These are phyloP conservation scores for Dascyllus trimaculatus DNA, from an alignment of 2,113 vertebrate species.

Conservation along the genomic window DNA sequence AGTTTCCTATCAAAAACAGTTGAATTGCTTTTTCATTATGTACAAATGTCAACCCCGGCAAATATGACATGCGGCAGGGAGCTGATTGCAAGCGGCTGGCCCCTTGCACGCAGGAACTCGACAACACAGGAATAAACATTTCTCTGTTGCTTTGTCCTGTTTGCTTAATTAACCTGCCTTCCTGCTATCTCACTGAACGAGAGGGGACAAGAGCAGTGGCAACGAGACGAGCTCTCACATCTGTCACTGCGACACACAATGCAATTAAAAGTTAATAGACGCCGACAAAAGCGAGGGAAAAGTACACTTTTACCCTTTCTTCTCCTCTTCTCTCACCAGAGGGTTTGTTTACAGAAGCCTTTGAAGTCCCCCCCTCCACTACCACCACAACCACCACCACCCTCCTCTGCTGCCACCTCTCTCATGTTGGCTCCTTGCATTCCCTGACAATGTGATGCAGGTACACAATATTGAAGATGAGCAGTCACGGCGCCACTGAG, in stretches of 20 bases:
- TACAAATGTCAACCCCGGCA: conserved; percentile 48
- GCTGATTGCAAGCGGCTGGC: conserved; percentile 59
- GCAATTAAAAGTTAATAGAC: conserved; percentile 83
- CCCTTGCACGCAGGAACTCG: conserved; percentile 27
- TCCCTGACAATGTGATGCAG: conserved; percentile 69
- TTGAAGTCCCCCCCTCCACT: conserved; percentile 70
- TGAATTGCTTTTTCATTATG: conserved; percentile 55
- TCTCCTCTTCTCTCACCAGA: conserved; percentile 63
- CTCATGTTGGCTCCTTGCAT: conserved; percentile 23
- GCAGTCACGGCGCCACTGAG: conserved; percentile 39
- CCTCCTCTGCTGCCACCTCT: conserved; percentile 15
- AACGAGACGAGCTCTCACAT: conserved; percentile 59
- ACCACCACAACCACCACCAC: not conserved
- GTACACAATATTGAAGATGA: conserved; percentile 66
- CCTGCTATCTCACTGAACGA: conserved; percentile 50
- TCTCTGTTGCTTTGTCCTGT: conserved; percentile 55
- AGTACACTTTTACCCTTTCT: conserved; percentile 55
- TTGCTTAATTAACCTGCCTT: conserved; percentile 66
- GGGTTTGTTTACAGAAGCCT: conserved; percentile 80
- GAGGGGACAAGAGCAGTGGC: conserved; percentile 42
- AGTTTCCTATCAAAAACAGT: conserved; percentile 48
- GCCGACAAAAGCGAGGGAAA: conserved; percentile 59
- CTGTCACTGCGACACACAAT: conserved; percentile 68
- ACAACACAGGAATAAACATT: conserved; percentile 62
- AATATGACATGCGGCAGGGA: conserved; percentile 32